A percentile compares a stretch with the other conserved stretches of the same genome.
These are phyloP conservation scores for Carduelis carduelis DNA, from an alignment of 2,797 vertebrate genomes.

Conservation along the genomic window DNA sequence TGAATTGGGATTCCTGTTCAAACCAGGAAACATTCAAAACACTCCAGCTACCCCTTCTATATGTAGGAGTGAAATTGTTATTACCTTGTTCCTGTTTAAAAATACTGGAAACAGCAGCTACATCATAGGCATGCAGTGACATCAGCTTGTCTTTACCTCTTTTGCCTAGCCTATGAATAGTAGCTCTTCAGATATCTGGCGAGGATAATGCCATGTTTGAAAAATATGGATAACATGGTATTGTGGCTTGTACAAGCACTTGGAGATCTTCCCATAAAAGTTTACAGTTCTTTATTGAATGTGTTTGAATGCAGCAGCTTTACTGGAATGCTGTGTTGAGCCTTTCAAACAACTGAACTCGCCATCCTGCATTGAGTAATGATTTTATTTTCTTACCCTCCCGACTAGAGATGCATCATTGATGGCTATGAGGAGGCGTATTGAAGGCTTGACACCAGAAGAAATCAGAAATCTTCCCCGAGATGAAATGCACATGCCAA, in stretches of 20 bases:
- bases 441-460: slow-evolving; percentile 94
- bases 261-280: neutral
- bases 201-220: neutral
- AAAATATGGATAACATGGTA: neutral
- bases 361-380: neutral
- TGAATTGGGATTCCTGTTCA: neutral
- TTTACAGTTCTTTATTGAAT: neutral
- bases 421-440: slow-evolving; percentile 97
- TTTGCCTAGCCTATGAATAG: neutral
- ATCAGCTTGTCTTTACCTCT: neutral
- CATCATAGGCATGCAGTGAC: neutral
- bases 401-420: slow-evolving; percentile 89
- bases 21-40: neutral
- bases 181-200: neutral
- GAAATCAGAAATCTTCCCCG: slow-evolving; percentile 95
- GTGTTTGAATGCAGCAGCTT: neutral
- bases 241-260: neutral
- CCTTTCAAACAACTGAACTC: neutral
- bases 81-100: neutral
- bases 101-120: neutral
- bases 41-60: neutral
- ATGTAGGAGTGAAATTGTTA: neutral
- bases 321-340: neutral
- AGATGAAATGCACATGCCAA: slow-evolving; percentile 99
- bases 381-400: neutral